Evolutionary conservation across 2,113 vertebrate genomes (phyloP).

Genomic region (Peromyscus polionotus): DNA sequence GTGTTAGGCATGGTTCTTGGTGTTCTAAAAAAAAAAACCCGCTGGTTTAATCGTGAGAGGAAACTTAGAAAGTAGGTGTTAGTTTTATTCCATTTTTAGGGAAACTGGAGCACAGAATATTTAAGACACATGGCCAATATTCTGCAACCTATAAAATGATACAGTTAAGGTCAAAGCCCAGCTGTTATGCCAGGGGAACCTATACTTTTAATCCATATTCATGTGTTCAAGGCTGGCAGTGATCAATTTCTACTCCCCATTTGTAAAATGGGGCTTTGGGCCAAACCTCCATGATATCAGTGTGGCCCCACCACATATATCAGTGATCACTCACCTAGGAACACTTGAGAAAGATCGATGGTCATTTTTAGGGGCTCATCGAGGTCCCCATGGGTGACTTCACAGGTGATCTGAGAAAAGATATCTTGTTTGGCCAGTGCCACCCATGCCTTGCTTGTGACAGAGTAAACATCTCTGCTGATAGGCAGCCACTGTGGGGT

Average conservation of each 20-base stretch:
- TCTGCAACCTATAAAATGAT: not conserved
- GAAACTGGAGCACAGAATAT: not conserved
- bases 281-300: not conserved
- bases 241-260: not conserved
- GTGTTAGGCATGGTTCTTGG: not conserved
- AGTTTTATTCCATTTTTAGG: not conserved
- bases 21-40: not conserved
- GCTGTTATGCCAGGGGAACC: not conserved
- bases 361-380: not conserved
- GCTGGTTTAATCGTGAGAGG: not conserved
- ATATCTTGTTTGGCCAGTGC: not conserved
- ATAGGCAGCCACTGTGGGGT: not conserved
- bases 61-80: not conserved
- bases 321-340: not conserved
- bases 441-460: slow-evolving; percentile 56
- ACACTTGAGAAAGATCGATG: slow-evolving; percentile 50
- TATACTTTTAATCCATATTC: not conserved
- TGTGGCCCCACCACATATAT: accelerated
- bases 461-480: not conserved
- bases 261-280: not conserved
- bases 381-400: slow-evolving; percentile 9
- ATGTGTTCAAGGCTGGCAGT: not conserved
- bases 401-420: not conserved
- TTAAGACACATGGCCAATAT: not conserved
- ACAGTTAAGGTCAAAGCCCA: not conserved